Evolutionary conservation across 2,888 invertebrate species (phyloP).

Genomic region (Caenorhabditis afra): DNA sequence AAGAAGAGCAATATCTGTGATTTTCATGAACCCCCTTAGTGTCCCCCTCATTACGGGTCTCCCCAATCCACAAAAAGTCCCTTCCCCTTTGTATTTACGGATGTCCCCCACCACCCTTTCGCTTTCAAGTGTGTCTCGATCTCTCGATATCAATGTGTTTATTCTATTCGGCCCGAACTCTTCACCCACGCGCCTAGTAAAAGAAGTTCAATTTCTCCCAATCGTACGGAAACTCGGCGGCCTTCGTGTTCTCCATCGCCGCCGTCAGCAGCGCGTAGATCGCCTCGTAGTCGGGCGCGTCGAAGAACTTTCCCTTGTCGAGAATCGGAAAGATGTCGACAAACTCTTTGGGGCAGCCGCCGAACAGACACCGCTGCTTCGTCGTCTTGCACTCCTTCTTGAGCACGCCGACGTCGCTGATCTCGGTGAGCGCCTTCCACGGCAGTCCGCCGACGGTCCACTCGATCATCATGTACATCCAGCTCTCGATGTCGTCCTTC

Average conservation of each 20-base stretch:
- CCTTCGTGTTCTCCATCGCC: conserved; percentile 60
- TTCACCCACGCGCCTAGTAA: background rate
- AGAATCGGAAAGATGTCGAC: conserved; percentile 64
- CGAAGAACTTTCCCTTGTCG: conserved; percentile 70
- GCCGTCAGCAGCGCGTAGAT: conserved; percentile 64
- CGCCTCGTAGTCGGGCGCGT: conserved; percentile 68
- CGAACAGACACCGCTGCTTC: conserved; percentile 62
- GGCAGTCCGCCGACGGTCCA: conserved; percentile 61
- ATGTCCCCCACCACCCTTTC: too few relatives aligned
- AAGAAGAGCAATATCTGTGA: too few relatives aligned
- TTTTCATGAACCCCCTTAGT: too few relatives aligned
- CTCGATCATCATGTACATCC: conserved; percentile 73
- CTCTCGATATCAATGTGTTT: too few relatives aligned
- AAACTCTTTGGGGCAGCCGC: conserved; percentile 69
- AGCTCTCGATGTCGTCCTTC: conserved; percentile 72
- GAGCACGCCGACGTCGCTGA: conserved; percentile 64
- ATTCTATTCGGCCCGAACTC: background rate
- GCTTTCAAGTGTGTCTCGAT: too few relatives aligned
- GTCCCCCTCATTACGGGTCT: too few relatives aligned
- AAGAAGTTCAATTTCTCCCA: conserved; percentile 54
- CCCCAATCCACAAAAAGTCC: too few relatives aligned
- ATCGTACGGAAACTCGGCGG: conserved; percentile 67
- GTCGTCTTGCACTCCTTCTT: conserved; percentile 65
- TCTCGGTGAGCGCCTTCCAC: conserved; percentile 65
- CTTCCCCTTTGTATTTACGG: too few relatives aligned